Percentiles rank a stretch among this genome's conserved stretches.
Conservation (phyloP, 2,888 invertebrate genomes). For the Lasioglossum zephyrum region DNA sequence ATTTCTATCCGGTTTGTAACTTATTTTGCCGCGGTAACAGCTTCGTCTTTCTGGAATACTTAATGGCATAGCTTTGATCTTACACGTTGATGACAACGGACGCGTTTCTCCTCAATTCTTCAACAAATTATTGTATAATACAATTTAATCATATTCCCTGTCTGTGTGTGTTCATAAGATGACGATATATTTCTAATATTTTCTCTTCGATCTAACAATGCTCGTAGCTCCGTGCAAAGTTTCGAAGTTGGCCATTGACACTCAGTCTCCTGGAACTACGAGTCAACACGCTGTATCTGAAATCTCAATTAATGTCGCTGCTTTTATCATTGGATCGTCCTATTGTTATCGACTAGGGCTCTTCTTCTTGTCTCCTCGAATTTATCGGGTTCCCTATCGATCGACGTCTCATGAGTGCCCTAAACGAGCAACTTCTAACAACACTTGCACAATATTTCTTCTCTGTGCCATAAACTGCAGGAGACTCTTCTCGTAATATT, state of each 20-base stretch:
- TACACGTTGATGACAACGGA: neutral
- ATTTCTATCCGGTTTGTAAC: slow-evolving; percentile 4
- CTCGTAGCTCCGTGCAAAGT: neutral
- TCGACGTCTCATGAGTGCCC: neutral
- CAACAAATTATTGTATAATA: neutral
- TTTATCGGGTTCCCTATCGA: slow-evolving; percentile 59
- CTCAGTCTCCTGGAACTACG: neutral
- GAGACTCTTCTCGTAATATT: neutral
- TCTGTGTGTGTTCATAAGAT: slow-evolving; percentile 2
- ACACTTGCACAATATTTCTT: neutral
- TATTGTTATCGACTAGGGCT: slow-evolving; percentile 77
- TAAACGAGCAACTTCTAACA: slow-evolving; percentile 2
- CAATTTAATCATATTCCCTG: neutral
- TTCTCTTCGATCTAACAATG: neutral
- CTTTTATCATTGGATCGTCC: slow-evolving; percentile 78
- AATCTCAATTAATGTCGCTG: slow-evolving; percentile 81
- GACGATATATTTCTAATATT: neutral
- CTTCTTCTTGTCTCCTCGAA: slow-evolving; percentile 59
- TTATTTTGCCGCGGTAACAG: slow-evolving; percentile 20
- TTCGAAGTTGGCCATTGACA: neutral
- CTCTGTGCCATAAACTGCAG: neutral
- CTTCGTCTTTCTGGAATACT: slow-evolving; percentile 2
- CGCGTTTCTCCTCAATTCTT: neutral
- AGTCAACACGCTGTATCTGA: slow-evolving; percentile 77
- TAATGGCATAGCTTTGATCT: neutral